Conservation (phyloP, 2,888 invertebrate genomes). For the Schizaphis graminum region DNA sequence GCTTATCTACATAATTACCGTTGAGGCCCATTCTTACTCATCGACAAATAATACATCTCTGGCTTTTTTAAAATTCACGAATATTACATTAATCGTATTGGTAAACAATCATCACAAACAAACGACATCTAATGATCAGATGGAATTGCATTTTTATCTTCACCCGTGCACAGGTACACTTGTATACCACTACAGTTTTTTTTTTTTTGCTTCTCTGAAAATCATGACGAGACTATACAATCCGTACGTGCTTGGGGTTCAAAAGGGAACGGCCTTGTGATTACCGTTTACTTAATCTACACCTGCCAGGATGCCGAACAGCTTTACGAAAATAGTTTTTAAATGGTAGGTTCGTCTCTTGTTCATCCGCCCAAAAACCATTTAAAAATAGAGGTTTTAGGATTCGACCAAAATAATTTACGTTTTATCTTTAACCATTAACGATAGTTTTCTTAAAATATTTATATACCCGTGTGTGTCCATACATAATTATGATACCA, state of each 20-base stretch:
- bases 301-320: constrained; percentile 15
- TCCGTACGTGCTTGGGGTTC: constrained; percentile 31
- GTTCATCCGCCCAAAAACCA: background rate
- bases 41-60: background rate
- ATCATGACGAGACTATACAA: constrained; percentile 52
- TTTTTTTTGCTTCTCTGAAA: background rate
- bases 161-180: background rate
- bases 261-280: background rate
- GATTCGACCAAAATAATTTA: background rate
- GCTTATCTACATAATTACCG: background rate
- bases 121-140: constrained; percentile 34
- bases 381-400: background rate
- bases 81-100: constrained; percentile 14
- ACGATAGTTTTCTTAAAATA: background rate
- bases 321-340: background rate
- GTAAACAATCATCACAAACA: constrained; percentile 47
- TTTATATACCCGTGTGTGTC: background rate
- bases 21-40: background rate
- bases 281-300: constrained; percentile 49
- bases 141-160: constrained; percentile 22
- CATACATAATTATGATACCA: background rate
- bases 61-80: background rate
- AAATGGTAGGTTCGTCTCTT: background rate
- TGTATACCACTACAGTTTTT: background rate
- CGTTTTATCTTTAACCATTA: background rate